Percentiles rank a stretch among this genome's conserved stretches.
Conservation (phyloP, 1,140 invertebrate genomes). For the Drosophila saltans region DNA sequence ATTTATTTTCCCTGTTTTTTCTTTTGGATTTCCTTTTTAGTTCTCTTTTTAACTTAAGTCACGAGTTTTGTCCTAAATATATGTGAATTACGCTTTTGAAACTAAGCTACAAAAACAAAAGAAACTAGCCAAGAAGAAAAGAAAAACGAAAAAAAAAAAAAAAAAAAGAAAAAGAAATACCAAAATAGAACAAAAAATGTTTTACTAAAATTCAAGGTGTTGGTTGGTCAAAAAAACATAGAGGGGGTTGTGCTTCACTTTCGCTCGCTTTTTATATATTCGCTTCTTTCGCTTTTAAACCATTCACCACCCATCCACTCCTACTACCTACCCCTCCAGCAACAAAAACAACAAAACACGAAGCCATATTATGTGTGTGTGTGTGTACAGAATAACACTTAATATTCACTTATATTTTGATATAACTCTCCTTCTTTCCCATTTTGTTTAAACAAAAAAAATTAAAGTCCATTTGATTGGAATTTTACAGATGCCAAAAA, state of each 20-base stretch:
- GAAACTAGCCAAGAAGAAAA: conserved; percentile 14
- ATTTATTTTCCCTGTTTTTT: conserved; percentile 15
- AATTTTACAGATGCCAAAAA: conserved; percentile 75
- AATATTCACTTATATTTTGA: conserved; percentile 25
- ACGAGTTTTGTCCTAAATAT: conserved; percentile 48
- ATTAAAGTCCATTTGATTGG: conserved; percentile 49
- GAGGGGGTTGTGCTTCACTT: conserved; percentile 47
- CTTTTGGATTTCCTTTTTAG: conserved; percentile 41
- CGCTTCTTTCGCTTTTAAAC: conserved; percentile 29
- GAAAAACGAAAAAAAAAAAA: conserved; percentile 6
- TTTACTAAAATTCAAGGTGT: conserved; percentile 66
- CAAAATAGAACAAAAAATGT: conserved; percentile 69
- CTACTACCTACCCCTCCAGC: conserved; percentile 14
- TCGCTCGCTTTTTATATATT: conserved; percentile 12
- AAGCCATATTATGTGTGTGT: conserved; percentile 22
- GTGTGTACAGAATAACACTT: conserved; percentile 44
- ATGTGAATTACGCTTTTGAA: conserved; percentile 59
- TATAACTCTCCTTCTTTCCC: not conserved
- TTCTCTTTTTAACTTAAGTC: conserved; percentile 44
- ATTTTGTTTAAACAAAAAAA: conserved; percentile 16
- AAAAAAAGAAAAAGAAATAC: conserved; percentile 43
- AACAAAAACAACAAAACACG: not conserved
- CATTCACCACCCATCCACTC: conserved; percentile 11
- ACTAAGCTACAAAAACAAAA: conserved; percentile 45
- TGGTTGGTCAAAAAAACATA: conserved; percentile 27